Conservation (phyloP, 2,888 invertebrate genomes). For the Drosophila limbata region DNA sequence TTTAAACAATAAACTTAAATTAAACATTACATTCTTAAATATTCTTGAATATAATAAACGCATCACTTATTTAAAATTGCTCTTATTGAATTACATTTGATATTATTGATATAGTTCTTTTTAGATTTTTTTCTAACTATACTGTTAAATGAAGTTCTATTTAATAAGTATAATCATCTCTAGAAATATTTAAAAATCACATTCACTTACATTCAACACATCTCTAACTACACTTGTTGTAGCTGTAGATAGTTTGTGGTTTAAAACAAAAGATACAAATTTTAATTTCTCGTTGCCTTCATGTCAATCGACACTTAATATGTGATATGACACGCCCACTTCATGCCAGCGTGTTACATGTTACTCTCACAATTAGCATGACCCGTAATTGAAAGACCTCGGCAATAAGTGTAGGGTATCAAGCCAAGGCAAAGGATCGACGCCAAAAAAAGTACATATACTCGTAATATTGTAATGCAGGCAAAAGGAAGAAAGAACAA, state of each 20-base stretch:
- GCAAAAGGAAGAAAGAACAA: slow-evolving; percentile 24
- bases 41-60: no score
- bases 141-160: neutral
- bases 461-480: slow-evolving; percentile 5
- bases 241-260: neutral
- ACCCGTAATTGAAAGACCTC: slow-evolving; percentile 12
- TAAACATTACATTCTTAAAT: no score
- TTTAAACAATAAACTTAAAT: no score
- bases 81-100: no score
- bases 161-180: neutral
- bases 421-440: slow-evolving; percentile 39
- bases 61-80: no score
- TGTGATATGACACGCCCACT: slow-evolving; percentile 62
- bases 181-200: neutral
- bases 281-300: slow-evolving; percentile 22
- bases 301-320: slow-evolving; percentile 48
- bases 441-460: slow-evolving; percentile 1
- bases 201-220: no score
- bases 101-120: no score
- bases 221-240: neutral
- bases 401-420: slow-evolving; percentile 36
- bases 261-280: slow-evolving; percentile 6
- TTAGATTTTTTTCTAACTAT: neutral
- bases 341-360: slow-evolving; percentile 32
- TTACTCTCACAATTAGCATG: slow-evolving; percentile 49